Evolutionary conservation across 2,888 invertebrate genomes (phyloP), one percentile per base, ranked within the genome.

Genomic region (Campoplex capitator): DNA sequence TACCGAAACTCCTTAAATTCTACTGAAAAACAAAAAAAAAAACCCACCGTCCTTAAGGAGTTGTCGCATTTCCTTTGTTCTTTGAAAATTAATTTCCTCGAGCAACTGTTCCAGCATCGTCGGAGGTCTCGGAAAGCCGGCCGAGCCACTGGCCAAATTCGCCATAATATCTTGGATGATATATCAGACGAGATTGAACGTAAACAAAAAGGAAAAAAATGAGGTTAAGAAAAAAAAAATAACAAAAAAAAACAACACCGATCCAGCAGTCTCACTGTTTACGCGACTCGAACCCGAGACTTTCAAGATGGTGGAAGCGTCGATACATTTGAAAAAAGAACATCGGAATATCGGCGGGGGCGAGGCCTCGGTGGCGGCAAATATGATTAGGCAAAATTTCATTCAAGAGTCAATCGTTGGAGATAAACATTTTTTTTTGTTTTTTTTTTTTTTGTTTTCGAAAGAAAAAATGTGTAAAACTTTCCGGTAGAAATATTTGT

Each of bases 1-100:
- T 23, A 23, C 23, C 23, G 23, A 23, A 23, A 23, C 23, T 23
- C 23, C 23, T 23, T 23, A 23, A 23, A 23, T 23, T 23, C 23
- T 6, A 58, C 8, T 9, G 2, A 58, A 56, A 42, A 38, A 11
- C 3, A n/a, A 13, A 8, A 38, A 38, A 38, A 23, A 23, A 4
- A 58, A 90, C 94, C 93, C 94, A 98, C 98, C 98, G 95, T 98
- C 98, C 95, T 98, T 98, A 92, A 98, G 95, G 90, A 98, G 95
- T 94, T 98, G 98, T 73, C 98, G 95, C 97, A 98, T 97, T 95
- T 98, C 98, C 95, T 98, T 98, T 78, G 98, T 98, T 89, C 98
- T 96, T 94, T 98, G 98, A 92, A 98, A 98, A 95, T 98, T 98
- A 90, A 98, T 98, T 95, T 98, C 98, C 93, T 98, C 98, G 86